Base-by-base conservation (phyloP, 2,888 invertebrate species). In the Sycophila texana region DNA sequence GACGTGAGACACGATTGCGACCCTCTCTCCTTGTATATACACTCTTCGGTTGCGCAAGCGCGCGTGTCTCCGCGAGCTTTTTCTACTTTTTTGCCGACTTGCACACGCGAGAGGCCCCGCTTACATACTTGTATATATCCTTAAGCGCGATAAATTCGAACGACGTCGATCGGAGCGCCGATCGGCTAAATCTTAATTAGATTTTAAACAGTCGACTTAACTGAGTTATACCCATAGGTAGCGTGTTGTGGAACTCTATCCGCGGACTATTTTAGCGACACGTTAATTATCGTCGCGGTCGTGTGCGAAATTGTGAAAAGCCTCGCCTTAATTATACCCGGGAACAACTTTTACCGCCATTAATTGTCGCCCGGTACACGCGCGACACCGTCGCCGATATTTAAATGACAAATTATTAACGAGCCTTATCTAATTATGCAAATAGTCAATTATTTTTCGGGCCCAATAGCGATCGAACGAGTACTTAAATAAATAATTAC, bases 141-240 rank as follows among this genome's bases (percentile, higher is more conserved):
- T 7, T 39, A 39, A 39, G 10, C 39, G 39, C 39, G 39, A 39
- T 39, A 39, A 39, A 39, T 39, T 39, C 39, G 10, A 39, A 39
- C 39, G 39, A 39, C 39, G 18, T 22, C 16, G 30, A 55, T n/a
- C 51, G 66, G 26, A 22, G 26, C 26, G 14, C 7, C 26, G 13
- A 30, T 22, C 55, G 53, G 55, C 55, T 57, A 61, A 39, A 53
- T 51, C 75, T 75, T 60, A 68, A 75, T 68, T 75, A 20, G 39
- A 75, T 75, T 68, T 39, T 39, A 68, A 26, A 30, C 74, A 3
- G 74, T 65, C 66, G 65, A 66, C 55, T 74, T 39, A 47, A 7
- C 14, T 1, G 70, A 53, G 14, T 7, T 39, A 39, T 39, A 39
- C 39, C 26, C 26, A n/a, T n/a, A 26, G 26, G 39, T 1, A 10